A percentile compares a stretch with the other conserved stretches of the same genome.
Evolutionary conservation across 2,797 vertebrate species (phyloP).

Genomic region (Catamblyrhynchus diadema): DNA sequence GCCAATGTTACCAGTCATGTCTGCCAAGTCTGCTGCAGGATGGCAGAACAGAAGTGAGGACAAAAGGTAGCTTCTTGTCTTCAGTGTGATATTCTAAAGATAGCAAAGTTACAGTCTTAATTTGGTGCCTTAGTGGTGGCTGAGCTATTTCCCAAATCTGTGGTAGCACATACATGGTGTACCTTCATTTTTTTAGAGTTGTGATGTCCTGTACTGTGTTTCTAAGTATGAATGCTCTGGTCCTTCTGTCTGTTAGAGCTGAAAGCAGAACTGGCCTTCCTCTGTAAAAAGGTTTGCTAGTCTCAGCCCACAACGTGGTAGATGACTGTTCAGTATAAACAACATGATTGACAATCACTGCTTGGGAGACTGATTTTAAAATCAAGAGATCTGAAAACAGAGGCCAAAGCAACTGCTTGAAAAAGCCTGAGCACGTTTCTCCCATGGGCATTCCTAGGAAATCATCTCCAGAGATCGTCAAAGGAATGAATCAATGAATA

Average conservation of each 20-base stretch:
- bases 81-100: not conserved
- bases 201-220: not conserved
- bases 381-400: not conserved
- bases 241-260: not conserved
- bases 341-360: not conserved
- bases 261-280: not conserved
- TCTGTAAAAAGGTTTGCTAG: not conserved
- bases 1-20: not conserved
- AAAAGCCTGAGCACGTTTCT: not conserved
- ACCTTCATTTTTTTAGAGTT: not conserved
- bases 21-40: not conserved
- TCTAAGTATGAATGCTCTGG: not conserved
- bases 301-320: not conserved
- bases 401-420: not conserved
- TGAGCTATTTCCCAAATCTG: not conserved
- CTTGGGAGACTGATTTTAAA: not conserved
- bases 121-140: not conserved
- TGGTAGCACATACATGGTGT: not conserved
- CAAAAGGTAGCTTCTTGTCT: not conserved
- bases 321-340: not conserved
- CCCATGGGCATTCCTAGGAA: not conserved
- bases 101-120: not conserved
- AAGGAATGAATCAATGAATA: conserved; percentile 16
- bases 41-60: not conserved
- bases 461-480: not conserved